Evolutionary conservation across 37 sponge, comb jelly and placozoan genomes (phyloP).

Genomic region (Aplysina aerophoba): DNA sequence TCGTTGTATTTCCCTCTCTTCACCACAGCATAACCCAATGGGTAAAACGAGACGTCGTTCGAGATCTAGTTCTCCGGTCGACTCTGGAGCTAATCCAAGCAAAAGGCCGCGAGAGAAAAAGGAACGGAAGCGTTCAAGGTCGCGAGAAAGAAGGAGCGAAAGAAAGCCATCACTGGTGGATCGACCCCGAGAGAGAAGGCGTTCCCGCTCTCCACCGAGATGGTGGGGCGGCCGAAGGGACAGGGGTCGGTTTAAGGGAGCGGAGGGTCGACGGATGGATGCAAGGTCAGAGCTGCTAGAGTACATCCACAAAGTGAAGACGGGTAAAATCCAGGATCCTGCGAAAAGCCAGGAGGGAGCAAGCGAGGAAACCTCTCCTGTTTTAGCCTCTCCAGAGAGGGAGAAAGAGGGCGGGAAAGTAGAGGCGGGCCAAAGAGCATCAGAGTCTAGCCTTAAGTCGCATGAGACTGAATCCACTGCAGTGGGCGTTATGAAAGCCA

Average conservation of each 20-base stretch:
- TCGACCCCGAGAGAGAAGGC: conserved; percentile 9
- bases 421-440: too few species aligned
- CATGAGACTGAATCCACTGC: conserved; percentile 4
- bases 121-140: background rate
- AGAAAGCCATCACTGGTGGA: conserved; percentile 25
- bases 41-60: conserved; percentile 15
- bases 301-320: background rate
- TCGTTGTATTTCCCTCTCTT: too few species aligned
- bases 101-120: conserved; percentile 11
- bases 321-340: background rate
- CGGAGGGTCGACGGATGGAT: conserved; percentile 5
- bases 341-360: background rate
- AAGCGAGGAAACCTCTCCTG: background rate
- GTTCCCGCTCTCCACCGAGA: background rate
- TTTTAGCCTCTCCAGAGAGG: background rate
- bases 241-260: background rate
- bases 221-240: background rate
- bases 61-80: background rate
- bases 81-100: background rate
- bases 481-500: conserved; percentile 61
- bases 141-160: conserved; percentile 8
- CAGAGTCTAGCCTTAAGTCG: background rate
- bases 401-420: background rate
- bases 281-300: background rate
- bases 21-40: too few species aligned